Evolutionary conservation across 1,140 invertebrate species (phyloP).

Genomic region (Drosophila seguyi): DNA sequence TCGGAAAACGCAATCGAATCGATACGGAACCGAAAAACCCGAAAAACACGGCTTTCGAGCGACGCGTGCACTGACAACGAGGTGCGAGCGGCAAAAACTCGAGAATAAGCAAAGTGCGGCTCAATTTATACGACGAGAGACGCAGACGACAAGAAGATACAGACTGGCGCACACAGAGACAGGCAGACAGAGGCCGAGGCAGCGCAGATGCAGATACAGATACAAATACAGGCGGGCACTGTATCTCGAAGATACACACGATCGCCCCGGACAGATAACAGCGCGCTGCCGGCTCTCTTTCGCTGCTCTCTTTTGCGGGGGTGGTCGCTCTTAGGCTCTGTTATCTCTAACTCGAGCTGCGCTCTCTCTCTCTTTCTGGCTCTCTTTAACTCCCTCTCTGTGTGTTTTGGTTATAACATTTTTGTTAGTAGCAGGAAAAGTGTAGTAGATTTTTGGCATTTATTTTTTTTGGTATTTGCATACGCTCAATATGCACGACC

Average conservation of each 20-base stretch:
- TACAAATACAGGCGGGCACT: conserved; percentile 26
- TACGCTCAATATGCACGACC: conserved; percentile 80
- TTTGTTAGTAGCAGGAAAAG: conserved; percentile 34
- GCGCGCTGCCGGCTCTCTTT: conserved; percentile 25
- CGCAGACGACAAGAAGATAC: conserved; percentile 78
- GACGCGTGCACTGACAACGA: conserved; percentile 77
- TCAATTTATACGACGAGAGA: conserved; percentile 78
- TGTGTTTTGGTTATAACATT: conserved; percentile 57
- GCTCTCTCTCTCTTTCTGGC: conserved; percentile 10
- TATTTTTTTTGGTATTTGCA: conserved; percentile 71
- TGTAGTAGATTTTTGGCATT: conserved; percentile 62
- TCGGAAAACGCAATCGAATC: conserved; percentile 36
- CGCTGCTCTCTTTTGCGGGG: too few relatives aligned
- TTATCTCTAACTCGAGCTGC: conserved; percentile 12
- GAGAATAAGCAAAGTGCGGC: conserved; percentile 82
- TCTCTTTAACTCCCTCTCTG: conserved; percentile 29
- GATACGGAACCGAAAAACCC: conserved; percentile 30
- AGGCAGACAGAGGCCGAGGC: conserved; percentile 15
- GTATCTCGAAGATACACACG: conserved; percentile 72
- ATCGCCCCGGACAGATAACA: conserved; percentile 64
- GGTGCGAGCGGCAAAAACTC: conserved; percentile 79
- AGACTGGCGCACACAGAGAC: conserved; percentile 22
- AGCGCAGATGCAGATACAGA: conserved; percentile 26
- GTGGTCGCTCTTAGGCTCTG: conserved; percentile 4
- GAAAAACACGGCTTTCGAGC: conserved; percentile 30